These are phyloP conservation scores for Nephrotoma flavescens DNA, from an alignment of 2,888 invertebrate genomes.

Conservation along the genomic window DNA sequence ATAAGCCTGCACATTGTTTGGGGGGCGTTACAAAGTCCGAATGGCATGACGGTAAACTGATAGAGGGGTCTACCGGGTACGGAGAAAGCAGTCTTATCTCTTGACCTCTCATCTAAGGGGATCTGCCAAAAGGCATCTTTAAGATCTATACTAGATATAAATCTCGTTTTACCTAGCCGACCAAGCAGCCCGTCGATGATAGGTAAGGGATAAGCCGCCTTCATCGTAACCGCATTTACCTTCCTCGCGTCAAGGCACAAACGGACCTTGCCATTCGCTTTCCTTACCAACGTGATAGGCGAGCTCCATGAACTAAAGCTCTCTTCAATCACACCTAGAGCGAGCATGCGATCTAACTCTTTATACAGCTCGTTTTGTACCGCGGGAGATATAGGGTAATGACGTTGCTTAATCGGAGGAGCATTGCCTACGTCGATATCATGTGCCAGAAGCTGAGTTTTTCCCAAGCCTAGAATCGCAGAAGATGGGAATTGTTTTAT, in stretches of 20 bases:
- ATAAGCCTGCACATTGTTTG: conserved; percentile 12
- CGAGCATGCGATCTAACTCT: conserved; percentile 21
- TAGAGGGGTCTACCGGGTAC: too few relatives aligned
- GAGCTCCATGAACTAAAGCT: too few relatives aligned
- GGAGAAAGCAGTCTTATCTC: too few relatives aligned
- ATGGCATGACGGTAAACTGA: too few relatives aligned
- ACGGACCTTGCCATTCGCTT: conserved; percentile 11
- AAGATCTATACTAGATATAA: too few relatives aligned
- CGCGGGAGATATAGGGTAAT: conserved; percentile 13
- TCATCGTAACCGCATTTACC: conserved; percentile 14
- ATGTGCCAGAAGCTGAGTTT: conserved; percentile 7
- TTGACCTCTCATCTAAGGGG: too few relatives aligned
- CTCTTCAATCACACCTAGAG: neutral
- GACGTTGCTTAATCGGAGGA: conserved; percentile 11
- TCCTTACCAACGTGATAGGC: conserved; percentile 18
- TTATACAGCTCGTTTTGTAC: conserved; percentile 12
- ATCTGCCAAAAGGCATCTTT: too few relatives aligned
- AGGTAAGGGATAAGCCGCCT: conserved; percentile 17
- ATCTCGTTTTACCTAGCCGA: too few relatives aligned
- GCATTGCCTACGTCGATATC: conserved; percentile 12
- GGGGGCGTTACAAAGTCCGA: too few relatives aligned
- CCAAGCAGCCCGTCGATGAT: conserved; percentile 11
- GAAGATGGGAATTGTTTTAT: too few relatives aligned
- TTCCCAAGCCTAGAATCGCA: too few relatives aligned
- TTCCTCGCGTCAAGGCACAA: conserved; percentile 16